Evolutionary conservation across 1,140 invertebrate genomes (phyloP).

Genomic region (Drosophila bocki): DNA sequence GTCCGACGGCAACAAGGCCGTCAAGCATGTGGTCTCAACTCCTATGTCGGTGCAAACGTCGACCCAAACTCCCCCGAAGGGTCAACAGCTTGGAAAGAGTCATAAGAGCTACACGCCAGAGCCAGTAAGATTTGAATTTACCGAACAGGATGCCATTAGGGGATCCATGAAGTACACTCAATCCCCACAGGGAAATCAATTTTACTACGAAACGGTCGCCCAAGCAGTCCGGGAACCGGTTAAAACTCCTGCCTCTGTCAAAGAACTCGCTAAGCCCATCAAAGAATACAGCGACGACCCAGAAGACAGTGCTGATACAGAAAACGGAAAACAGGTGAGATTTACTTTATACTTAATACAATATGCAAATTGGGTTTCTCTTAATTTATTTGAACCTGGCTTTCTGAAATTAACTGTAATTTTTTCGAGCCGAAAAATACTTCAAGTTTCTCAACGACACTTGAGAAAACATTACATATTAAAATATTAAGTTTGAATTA

Average conservation of each 20-base stretch:
- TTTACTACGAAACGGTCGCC: constrained; percentile 61
- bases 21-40: constrained; percentile 71
- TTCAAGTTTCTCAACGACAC: no score
- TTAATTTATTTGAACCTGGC: no score
- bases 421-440: no score
- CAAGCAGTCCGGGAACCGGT: constrained; percentile 35
- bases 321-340: constrained; percentile 43
- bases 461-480: no score
- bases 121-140: constrained; percentile 79
- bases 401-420: no score
- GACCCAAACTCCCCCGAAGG: constrained; percentile 48
- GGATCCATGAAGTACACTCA: constrained; percentile 69
- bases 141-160: constrained; percentile 73
- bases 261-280: constrained; percentile 41
- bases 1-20: constrained; percentile 77
- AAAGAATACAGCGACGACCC: constrained; percentile 52
- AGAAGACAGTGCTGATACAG: constrained; percentile 55
- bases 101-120: constrained; percentile 62
- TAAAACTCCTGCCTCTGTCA: constrained; percentile 6
- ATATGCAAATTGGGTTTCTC: no score
- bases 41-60: constrained; percentile 33
- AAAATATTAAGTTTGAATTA: no score
- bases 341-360: background rate
- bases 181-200: constrained; percentile 51
- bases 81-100: constrained; percentile 34